Percentiles rank a stretch among this genome's conserved stretches.
phyloP scores from a whole-genome alignment of 2,113 vertebrate genomes.

The Henicopernis longicauda region DNA sequence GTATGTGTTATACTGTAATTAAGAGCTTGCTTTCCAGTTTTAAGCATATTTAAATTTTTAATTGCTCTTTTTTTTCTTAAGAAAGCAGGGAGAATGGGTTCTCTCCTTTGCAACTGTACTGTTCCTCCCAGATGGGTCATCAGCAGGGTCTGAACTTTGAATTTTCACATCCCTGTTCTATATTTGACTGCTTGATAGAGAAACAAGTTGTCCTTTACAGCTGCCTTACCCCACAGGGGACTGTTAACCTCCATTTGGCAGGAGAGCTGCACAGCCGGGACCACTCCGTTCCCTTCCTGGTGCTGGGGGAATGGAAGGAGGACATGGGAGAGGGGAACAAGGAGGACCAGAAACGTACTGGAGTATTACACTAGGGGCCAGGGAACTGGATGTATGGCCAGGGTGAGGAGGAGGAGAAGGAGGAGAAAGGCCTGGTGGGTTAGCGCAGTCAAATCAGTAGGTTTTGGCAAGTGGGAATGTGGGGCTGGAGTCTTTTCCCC shows the following conservation, averaged over 20 bases:
- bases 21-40: neutral
- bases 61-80: neutral
- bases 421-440: neutral
- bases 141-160: neutral
- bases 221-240: neutral
- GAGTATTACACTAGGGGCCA: neutral
- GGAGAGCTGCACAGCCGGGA: neutral
- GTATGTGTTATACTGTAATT: neutral
- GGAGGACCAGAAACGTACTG: neutral
- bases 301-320: neutral
- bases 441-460: too few relatives aligned
- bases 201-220: constrained; percentile 6
- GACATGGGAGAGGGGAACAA: constrained; percentile 16
- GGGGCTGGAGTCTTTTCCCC: neutral
- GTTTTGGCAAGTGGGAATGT: neutral
- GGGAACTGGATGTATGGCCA: neutral
- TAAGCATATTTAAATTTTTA: neutral
- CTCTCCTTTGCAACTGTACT: neutral
- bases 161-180: constrained; percentile 7
- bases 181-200: constrained; percentile 9
- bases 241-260: neutral
- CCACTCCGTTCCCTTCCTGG: neutral
- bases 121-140: neutral
- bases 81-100: neutral
- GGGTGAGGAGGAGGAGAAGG: neutral